Evolutionary conservation across 2,797 vertebrate genomes (phyloP), one percentile per base, ranked within the genome.

Genomic region (Alosa sapidissima): DNA sequence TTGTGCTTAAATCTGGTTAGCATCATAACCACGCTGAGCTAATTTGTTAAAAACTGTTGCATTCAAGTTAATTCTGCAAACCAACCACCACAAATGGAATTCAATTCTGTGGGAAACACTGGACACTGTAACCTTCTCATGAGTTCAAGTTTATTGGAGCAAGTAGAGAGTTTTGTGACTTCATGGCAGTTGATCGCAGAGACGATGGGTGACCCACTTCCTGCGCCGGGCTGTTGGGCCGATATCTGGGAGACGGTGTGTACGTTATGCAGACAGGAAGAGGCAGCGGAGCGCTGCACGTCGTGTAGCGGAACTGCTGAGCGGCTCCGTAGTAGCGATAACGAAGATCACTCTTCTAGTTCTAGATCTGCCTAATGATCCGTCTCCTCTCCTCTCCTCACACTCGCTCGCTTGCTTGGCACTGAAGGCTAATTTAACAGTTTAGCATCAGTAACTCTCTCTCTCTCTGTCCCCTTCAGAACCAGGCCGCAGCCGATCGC

Each of bases 311-410:
- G 81, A 84, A 85, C 60, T 58, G 11, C 24, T 58, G 45, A 36
- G 62, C 48, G 55, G 75, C 52, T 81, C 82, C 8, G 62, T 28
- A 52, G 10, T 1, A 14, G 81, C 68, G 68, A 51, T 89, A 88
- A 86, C 88, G 78, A 89, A 83, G 52, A 87, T 87, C 86, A 84
- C 58, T 55, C 45, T 47, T 52, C 21, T 33, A 62, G 75, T 47
- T 81, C 81, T 41, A 72, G 49, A 68, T 85, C 85, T 55, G 72
- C 54, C 78, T 86, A 84, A 81, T 81, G 83, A 83, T 83, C 51
- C 60, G 3, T 54, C 84, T 83, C 13, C 14, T 55, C 14, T 55
- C 14, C 14, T 55, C 55, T 58, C 55, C 55, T n/a, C 55, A 13
- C 51, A 52, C 51, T 58, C 55, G 19, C 55, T 58, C 24, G 24